Percentiles rank a stretch among this genome's conserved stretches.
phyloP scores from a whole-genome alignment of 2,113 vertebrate genomes.

The Zonotrichia leucophrys region DNA sequence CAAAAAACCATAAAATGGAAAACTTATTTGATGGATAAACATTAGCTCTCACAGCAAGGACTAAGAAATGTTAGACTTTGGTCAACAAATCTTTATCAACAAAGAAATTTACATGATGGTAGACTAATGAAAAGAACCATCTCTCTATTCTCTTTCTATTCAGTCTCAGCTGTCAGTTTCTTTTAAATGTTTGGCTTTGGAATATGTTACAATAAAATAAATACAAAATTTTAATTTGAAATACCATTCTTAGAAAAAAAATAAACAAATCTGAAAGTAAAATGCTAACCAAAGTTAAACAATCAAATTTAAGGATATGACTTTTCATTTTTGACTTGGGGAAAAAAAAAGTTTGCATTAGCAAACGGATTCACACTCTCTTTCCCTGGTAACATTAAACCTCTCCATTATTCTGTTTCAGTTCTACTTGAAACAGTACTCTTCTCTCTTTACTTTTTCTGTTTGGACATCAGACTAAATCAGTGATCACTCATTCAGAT shows the following conservation, averaged over 20 bases:
- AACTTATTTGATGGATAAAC: not conserved
- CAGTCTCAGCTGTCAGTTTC: not conserved
- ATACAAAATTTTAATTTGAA: not conserved
- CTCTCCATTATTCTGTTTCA: not conserved
- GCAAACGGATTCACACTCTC: not conserved
- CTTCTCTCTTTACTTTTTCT: not conserved
- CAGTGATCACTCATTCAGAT: not conserved
- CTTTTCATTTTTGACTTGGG: not conserved
- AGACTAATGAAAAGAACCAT: not conserved
- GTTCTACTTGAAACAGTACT: not conserved
- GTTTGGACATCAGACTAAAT: not conserved
- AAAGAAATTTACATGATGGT: not conserved
- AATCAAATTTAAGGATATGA: not conserved
- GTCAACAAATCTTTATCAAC: not conserved
- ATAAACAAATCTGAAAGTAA: not conserved
- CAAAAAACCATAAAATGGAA: accelerated
- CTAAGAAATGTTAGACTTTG: not conserved
- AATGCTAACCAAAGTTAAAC: not conserved
- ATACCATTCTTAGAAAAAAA: not conserved
- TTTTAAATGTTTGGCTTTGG: not conserved
- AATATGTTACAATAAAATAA: not conserved
- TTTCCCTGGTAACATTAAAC: not conserved
- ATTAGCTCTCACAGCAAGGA: not conserved
- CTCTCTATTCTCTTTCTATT: not conserved
- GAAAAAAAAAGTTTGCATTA: not conserved